Evolutionary conservation across 2,888 invertebrate species (phyloP).

Genomic region (Mythimna ferrago): DNA sequence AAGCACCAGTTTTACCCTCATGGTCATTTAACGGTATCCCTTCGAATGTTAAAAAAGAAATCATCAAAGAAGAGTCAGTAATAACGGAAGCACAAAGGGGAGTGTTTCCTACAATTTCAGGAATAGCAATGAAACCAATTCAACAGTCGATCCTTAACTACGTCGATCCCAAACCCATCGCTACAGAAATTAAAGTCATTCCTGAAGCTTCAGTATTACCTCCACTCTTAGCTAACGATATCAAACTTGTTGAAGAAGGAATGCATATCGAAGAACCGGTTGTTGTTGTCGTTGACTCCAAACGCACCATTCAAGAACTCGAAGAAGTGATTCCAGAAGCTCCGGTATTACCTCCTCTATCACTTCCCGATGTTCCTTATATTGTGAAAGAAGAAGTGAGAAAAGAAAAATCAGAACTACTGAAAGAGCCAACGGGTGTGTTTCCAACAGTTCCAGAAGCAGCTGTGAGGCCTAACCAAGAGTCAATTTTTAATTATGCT

Average conservation of each 20-base stretch:
- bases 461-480: not conserved
- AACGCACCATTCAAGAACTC: not conserved
- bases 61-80: not conserved
- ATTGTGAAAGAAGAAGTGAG: constrained; percentile 1
- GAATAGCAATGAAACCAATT: not conserved
- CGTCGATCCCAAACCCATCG: too few relatives aligned
- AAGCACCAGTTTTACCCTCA: constrained; percentile 18
- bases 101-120: not conserved
- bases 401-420: constrained; percentile 3
- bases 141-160: not conserved
- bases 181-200: too few relatives aligned
- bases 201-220: constrained; percentile 13
- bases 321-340: not conserved
- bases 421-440: not conserved
- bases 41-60: not conserved
- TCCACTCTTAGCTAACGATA: too few relatives aligned
- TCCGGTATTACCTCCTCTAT: not conserved
- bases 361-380: not conserved
- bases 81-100: not conserved
- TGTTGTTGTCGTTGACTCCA: not conserved
- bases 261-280: not conserved
- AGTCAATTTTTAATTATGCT: not conserved
- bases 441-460: not conserved
- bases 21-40: not conserved
- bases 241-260: not conserved